Conservation (phyloP, 2,113 vertebrate genomes). For the Tachuris rubrigastra region DNA sequence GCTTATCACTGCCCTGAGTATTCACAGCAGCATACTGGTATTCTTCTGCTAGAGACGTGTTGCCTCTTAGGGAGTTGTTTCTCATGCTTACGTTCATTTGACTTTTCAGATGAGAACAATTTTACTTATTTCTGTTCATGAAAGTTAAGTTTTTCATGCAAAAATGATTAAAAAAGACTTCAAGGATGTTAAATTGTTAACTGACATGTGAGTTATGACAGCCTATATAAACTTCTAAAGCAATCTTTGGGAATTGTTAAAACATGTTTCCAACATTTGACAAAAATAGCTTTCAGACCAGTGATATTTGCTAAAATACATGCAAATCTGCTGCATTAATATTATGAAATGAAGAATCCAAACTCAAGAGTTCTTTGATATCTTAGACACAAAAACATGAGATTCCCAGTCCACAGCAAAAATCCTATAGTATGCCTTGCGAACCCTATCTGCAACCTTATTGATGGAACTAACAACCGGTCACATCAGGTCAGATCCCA, state of each 20-base stretch:
- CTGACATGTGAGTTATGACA: slow-evolving; percentile 55
- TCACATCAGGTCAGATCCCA: background rate
- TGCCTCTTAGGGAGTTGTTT: background rate
- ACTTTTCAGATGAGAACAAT: slow-evolving; percentile 15
- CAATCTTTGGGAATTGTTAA: slow-evolving; percentile 47
- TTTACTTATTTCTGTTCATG: background rate
- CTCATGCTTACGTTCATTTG: background rate
- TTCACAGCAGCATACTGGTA: background rate
- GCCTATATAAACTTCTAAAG: slow-evolving; percentile 32
- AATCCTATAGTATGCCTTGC: background rate
- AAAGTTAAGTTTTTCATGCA: background rate
- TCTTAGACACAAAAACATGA: background rate
- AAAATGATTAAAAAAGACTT: slow-evolving; percentile 25
- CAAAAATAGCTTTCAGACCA: slow-evolving; percentile 56
- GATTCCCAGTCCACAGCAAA: background rate
- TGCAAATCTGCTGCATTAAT: slow-evolving; percentile 27
- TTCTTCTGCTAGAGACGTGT: background rate
- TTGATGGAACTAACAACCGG: rapidly evolving
- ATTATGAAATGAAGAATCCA: slow-evolving; percentile 39
- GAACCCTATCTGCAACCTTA: background rate
- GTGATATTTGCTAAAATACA: slow-evolving; percentile 38
- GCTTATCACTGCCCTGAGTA: background rate
- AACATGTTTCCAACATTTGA: slow-evolving; percentile 44
- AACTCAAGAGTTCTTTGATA: background rate
- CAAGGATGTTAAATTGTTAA: slow-evolving; percentile 29